Evolutionary conservation across 2,888 invertebrate genomes (phyloP), one percentile per base, ranked within the genome.

Genomic region (Apocheima hispidaria): DNA sequence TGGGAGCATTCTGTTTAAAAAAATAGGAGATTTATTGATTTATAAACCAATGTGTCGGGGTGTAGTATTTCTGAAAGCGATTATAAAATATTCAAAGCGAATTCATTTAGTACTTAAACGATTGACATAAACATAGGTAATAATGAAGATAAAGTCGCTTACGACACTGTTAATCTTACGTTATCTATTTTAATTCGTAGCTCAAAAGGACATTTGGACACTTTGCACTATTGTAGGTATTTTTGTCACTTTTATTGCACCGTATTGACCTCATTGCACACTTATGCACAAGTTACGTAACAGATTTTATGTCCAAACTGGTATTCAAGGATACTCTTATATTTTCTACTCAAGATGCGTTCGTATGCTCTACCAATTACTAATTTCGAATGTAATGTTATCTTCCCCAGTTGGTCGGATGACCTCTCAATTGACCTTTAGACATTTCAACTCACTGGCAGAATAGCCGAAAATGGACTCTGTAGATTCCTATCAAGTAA

Each of bases 381-480:
- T 63, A 68, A 71, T 61, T 73, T 72, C 68, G 65, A 68, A 58
- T 68, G 62, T 69, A 66, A 35, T 66, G 75, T 82, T 87, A 85
- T 87, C 84, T 82, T 76, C 76, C 75, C 72, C 72, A 71, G 67
- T 68, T 72, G 69, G 74, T 71, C 68, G 65, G 70, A 71, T 79
- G 87, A 86, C 88, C 87, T 77, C 70, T 68, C 74, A 86, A 87
- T 90, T 90, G 87, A 89, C 90, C 87, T 71, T 71, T 57, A 71
- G 72, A 63, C 77, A 67, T 78, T 71, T 74, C 77, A 71, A 69
- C 71, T 71, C 71, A 71, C 71, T 83, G 83, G 83, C 83, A 83
- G 81, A 83, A 83, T 81, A 74, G 73, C 71, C 61, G 69, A 74
- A 69, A 75, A 74, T 63, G 70, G 71, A 63, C 40, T 55, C 23